phyloP scores from a whole-genome alignment of 2,113 vertebrate species.

The Chauna torquata region DNA sequence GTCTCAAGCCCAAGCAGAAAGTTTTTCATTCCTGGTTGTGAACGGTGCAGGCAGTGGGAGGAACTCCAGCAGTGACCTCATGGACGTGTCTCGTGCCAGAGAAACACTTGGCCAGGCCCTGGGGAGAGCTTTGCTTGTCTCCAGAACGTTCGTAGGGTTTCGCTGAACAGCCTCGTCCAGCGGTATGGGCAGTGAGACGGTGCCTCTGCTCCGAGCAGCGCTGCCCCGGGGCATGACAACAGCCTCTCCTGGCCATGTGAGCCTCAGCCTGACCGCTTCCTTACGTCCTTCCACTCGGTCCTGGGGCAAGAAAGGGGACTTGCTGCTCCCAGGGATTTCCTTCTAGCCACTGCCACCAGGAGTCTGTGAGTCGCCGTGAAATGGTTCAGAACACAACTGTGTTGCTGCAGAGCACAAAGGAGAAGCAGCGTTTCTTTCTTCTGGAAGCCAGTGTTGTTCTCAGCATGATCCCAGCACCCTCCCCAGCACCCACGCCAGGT shows the following conservation, averaged over 20 bases:
- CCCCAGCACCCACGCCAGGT: not conserved
- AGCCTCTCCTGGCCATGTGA: not conserved
- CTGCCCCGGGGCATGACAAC: not conserved
- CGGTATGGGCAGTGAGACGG: not conserved
- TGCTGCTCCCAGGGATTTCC: not conserved
- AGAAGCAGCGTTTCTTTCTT: not conserved
- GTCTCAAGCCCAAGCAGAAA: not conserved
- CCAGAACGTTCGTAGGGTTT: not conserved
- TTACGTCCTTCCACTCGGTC: not conserved
- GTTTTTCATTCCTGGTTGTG: not conserved
- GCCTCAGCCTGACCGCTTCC: not conserved
- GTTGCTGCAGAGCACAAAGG: not conserved
- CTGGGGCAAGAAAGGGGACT: not conserved
- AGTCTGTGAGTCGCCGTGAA: not conserved
- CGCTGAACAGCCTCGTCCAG: not conserved
- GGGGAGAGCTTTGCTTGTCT: not conserved
- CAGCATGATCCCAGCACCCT: not conserved
- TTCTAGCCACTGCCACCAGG: not conserved
- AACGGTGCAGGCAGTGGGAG: not conserved
- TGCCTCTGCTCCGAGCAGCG: not conserved
- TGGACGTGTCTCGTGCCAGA: not conserved
- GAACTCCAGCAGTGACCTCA: slow-evolving; percentile 50
- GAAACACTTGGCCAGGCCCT: not conserved
- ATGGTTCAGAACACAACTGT: not conserved
- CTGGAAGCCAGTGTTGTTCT: not conserved